Evolutionary conservation across 2,113 vertebrate genomes (phyloP).

Genomic region (Pteropus alecto): DNA sequence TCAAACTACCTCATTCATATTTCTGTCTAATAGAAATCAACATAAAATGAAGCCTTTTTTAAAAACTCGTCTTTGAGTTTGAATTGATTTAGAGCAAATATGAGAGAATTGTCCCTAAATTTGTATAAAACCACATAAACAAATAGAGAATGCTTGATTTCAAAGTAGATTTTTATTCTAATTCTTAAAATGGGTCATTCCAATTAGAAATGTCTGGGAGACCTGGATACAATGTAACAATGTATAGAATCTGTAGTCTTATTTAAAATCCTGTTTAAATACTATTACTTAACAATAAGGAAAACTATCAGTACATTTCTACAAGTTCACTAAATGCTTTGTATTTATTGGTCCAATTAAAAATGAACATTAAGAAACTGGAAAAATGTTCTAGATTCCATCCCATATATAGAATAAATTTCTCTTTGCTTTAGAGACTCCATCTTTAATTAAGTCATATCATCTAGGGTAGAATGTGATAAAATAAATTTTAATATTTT

Average conservation of each 20-base stretch:
- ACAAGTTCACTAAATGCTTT: neutral
- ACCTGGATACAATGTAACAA: neutral
- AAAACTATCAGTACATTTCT: neutral
- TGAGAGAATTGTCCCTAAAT: neutral
- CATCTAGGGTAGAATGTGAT: neutral
- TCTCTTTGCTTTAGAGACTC: neutral
- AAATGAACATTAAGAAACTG: neutral
- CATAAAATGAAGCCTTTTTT: neutral
- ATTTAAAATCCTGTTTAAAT: neutral
- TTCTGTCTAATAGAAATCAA: neutral
- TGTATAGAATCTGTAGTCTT: neutral
- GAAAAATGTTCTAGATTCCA: neutral
- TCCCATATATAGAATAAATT: neutral
- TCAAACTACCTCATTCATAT: neutral
- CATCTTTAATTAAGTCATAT: neutral
- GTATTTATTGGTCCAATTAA: neutral
- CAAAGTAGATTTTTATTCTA: neutral
- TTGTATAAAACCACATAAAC: neutral
- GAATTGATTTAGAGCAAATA: neutral
- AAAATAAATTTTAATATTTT: neutral
- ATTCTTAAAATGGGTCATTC: neutral
- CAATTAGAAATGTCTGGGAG: neutral
- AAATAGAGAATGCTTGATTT: neutral
- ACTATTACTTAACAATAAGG: neutral
- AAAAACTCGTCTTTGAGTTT: neutral